A percentile compares a stretch with the other conserved stretches of the same genome.
These are phyloP conservation scores for Archocentrus centrarchus DNA, from an alignment of 2,113 vertebrate genomes.

Conservation along the genomic window DNA sequence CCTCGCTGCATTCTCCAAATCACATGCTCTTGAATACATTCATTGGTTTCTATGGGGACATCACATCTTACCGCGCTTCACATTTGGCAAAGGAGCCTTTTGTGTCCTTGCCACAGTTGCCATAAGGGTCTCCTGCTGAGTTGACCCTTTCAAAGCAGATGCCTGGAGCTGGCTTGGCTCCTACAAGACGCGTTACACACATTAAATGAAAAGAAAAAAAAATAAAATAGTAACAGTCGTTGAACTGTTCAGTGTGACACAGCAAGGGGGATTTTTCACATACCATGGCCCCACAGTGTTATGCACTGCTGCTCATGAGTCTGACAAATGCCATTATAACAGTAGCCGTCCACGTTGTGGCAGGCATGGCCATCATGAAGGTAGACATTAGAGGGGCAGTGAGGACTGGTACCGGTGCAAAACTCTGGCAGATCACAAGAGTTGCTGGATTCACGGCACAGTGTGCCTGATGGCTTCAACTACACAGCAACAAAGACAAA, in stretches of 20 bases:
- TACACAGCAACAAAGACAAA: constrained; percentile 52
- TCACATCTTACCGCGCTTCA: constrained; percentile 84
- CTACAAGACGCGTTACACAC: constrained; percentile 69
- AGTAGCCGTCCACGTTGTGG: constrained; percentile 88
- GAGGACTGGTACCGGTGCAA: constrained; percentile 90
- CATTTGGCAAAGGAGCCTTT: constrained; percentile 93
- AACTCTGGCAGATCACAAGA: constrained; percentile 98
- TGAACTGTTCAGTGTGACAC: background rate
- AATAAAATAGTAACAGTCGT: background rate
- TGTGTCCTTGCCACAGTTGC: constrained; percentile 97
- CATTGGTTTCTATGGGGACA: constrained; percentile 16
- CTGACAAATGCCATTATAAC: constrained; percentile 97
- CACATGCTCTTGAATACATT: background rate
- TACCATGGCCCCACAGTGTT: constrained; percentile 96
- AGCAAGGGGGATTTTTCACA: constrained; percentile 7
- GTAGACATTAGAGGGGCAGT: constrained; percentile 96
- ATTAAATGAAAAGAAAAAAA: constrained; percentile 6
- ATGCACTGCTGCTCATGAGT: constrained; percentile 99
- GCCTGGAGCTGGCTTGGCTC: constrained; percentile 94
- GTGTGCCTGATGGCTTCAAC: constrained; percentile 91
- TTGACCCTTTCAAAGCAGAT: constrained; percentile 98
- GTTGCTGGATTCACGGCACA: constrained; percentile 89
- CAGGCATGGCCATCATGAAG: constrained; percentile 94
- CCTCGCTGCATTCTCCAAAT: background rate
- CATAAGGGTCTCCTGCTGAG: constrained; percentile 96